Evolutionary conservation across 2,113 vertebrate genomes (phyloP), one percentile per base, ranked within the genome.

Genomic region (Otolemur garnettii): DNA sequence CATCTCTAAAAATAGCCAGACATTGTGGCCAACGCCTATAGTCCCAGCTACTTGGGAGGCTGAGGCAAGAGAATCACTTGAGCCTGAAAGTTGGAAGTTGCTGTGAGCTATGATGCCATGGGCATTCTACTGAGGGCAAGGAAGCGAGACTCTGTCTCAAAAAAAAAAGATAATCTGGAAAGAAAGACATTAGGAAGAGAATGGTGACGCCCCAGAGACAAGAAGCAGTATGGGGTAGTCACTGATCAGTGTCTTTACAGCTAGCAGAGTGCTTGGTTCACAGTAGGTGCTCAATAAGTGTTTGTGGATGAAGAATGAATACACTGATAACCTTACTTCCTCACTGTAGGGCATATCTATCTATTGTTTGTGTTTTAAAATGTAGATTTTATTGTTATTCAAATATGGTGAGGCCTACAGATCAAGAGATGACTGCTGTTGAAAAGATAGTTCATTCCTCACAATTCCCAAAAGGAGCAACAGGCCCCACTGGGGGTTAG

Each of bases 181-280:
- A 26, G 60, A 71, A 90, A 50, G 45, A 35, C 5, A 19, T 2
- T 87, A 62, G 75, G 35, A 84, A 69, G 7, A 93, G 64, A 22
- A 5, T 2, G 7, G 28, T 15, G 42, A 72, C 28, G 69, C 57
- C 59, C 7, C 72, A 69, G 74, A 86, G 75, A 45, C 35, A 22
- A 0, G 14, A 66, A 30, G 64, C 10, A 26, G 18, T 15, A 4
- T 0, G 0, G 28, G 38, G 28, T 80, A 7, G 6, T 30, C 28
- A 18, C 59, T 21, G 8, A 17, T 60, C 68, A 42, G 60, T 85
- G 50, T 33, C 64, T 50, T 24, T 75, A 81, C 60, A 66, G 42
- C 55, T 24, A 79, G 50, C 35, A 74, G 55, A 79, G 14, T 30
- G 38, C 45, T 53, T 68, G 95, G 55, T 30, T 92, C 55, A 33